These are phyloP conservation scores for Calameuta idolon DNA, from an alignment of 2,888 invertebrate species.

Conservation along the genomic window DNA sequence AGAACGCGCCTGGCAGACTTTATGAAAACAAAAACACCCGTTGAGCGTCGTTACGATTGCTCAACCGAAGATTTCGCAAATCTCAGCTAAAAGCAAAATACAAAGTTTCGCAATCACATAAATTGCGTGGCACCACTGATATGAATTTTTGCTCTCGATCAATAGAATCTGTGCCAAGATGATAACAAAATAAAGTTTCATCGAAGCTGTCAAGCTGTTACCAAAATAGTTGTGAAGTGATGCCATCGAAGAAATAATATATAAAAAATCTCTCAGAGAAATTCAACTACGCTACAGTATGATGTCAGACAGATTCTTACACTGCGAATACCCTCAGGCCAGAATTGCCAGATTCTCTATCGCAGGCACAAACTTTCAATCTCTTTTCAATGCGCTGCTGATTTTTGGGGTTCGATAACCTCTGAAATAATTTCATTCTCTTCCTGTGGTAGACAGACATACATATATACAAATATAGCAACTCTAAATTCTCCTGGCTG, in stretches of 20 bases:
- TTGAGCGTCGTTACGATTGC: neutral
- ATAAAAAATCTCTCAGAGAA: neutral
- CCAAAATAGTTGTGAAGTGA: too few species aligned
- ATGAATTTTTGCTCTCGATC: neutral
- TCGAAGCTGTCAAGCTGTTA: too few species aligned
- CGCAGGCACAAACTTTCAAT: neutral
- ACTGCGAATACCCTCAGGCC: neutral
- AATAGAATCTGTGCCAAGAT: neutral
- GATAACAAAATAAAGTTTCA: neutral
- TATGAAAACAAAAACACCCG: neutral
- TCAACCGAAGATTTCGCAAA: neutral
- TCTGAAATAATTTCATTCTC: neutral
- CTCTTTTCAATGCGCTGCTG: constrained; percentile 7
- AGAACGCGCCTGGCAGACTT: neutral
- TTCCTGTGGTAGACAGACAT: neutral
- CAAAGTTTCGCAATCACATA: neutral
- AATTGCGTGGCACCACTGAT: neutral
- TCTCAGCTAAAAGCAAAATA: neutral
- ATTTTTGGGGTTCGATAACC: constrained; percentile 25
- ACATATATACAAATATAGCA: neutral
- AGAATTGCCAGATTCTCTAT: neutral
- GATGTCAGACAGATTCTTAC: neutral
- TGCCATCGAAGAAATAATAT: neutral
- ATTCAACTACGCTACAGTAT: neutral
- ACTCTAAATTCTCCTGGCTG: neutral